Conservation (phyloP, 2,888 invertebrate genomes). For the Tridacna gigas region DNA sequence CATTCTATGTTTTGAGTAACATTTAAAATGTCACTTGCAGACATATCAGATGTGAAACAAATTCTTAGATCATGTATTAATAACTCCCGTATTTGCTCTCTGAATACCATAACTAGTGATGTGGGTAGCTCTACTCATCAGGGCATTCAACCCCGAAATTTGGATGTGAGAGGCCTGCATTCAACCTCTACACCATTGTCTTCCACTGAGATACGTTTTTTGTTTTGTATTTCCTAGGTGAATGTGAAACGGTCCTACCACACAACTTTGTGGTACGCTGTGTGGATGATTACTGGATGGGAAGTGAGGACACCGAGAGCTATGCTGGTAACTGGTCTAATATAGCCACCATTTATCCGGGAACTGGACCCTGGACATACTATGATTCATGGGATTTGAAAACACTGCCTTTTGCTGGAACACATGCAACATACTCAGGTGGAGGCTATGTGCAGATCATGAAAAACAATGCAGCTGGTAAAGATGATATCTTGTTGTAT, state of each 20-base stretch:
- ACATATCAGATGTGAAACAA: no score
- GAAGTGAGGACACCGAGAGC: conserved; percentile 56
- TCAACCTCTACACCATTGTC: no score
- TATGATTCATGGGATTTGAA: conserved; percentile 65
- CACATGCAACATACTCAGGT: conserved; percentile 71
- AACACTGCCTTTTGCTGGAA: conserved; percentile 66
- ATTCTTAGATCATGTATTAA: no score
- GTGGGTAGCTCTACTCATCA: no score
- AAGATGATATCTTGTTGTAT: not conserved
- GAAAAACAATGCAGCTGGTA: conserved; percentile 5
- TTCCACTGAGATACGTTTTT: no score
- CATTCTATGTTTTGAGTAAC: no score
- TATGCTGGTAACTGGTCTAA: conserved; percentile 65
- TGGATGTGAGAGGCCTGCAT: no score
- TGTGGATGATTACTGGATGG: conserved; percentile 58
- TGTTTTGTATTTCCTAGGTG: not conserved
- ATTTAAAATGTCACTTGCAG: no score
- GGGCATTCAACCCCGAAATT: no score
- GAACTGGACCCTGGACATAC: conserved; percentile 62
- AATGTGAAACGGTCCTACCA: conserved; percentile 5
- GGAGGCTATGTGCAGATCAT: conserved; percentile 70
- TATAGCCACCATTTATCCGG: not conserved
- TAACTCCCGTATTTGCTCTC: no score
- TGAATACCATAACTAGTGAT: no score
- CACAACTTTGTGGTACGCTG: conserved; percentile 37